phyloP scores from a whole-genome alignment of 23 tunicate genomes.

The Oikopleura dioica region DNA sequence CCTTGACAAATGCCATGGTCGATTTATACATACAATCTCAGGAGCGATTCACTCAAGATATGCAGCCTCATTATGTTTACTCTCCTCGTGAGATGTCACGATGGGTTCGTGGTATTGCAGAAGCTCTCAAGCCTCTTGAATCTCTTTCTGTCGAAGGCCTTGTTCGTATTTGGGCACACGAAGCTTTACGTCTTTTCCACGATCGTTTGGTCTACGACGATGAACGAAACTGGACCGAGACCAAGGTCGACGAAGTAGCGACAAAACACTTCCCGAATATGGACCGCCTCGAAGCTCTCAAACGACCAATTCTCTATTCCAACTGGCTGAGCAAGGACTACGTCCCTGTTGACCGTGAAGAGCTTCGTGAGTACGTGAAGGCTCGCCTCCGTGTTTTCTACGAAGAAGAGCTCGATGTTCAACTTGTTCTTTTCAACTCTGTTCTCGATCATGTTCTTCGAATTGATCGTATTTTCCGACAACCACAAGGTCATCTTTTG shows the following conservation, averaged over 20 bases:
- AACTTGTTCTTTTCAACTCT: slow-evolving; percentile 77
- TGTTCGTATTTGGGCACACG: slow-evolving; percentile 97
- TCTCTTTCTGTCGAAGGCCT: slow-evolving; percentile 75
- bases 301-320: slow-evolving; percentile 87
- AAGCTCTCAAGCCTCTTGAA: slow-evolving; percentile 73
- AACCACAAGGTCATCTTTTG: slow-evolving; percentile 90
- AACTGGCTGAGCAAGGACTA: slow-evolving; percentile 94
- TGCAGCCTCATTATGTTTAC: slow-evolving; percentile 95
- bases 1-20: slow-evolving; percentile 93
- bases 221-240: slow-evolving; percentile 68
- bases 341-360: slow-evolving; percentile 79
- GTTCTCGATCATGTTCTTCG: slow-evolving; percentile 84
- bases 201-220: slow-evolving; percentile 53
- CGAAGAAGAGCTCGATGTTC: slow-evolving; percentile 96
- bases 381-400: slow-evolving; percentile 83
- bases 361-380: slow-evolving; percentile 66
- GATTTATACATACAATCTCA: slow-evolving; percentile 85
- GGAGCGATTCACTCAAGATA: slow-evolving; percentile 89
- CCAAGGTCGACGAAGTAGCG: slow-evolving; percentile 66
- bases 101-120: slow-evolving; percentile 94
- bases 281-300: slow-evolving; percentile 32
- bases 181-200: slow-evolving; percentile 83
- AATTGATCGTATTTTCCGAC: slow-evolving; percentile 92
- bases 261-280: slow-evolving; percentile 76
- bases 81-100: slow-evolving; percentile 99